Evolutionary conservation across 2,888 invertebrate species (phyloP), one percentile per base, ranked within the genome.

Genomic region (Chloroclysta siterata): DNA sequence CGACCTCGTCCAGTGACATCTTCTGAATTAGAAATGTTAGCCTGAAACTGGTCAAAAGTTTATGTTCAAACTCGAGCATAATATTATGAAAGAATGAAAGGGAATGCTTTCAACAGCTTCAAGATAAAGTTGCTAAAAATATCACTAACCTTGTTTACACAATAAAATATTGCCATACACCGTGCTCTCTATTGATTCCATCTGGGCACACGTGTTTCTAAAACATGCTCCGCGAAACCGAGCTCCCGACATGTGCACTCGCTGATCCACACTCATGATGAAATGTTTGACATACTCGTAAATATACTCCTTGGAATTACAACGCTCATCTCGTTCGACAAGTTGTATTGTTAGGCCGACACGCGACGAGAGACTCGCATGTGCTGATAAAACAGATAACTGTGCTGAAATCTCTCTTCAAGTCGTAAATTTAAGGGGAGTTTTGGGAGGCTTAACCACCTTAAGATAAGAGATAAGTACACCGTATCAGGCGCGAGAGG

Each of bases 391-490:
- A 83, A 76, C 72, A 87, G 91, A 92, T 92, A 92, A 91, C 77
- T 79, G 81, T 84, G 85, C 81, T 84, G 83, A 91, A 91, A 89
- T 90, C 89, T 90, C 88, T 82, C 82, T 81, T 88, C 78, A 77
- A 82, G 86, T 90, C 87, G 88, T 91, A 92, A 91, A 91, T 92
- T 91, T 89, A 75, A 83, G 78, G 84, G 83, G 89, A 89, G 87
- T 91, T 91, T 92, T 76, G 84, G 89, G 88, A 82, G 90, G 92
- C 90, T 91, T 92, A 68, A 89, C 76, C 84, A 88, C 86, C 87
- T 89, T 87, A 81, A 89, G 92, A 93, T 93, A 92, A 91, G 86
- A 89, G 92, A 92, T 93, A 93, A 91, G 84, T 86, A 78, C 75
- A 72, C 80, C 76, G 77, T 75, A 76, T 72, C 70, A 76, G 54